A percentile compares a stretch with the other conserved stretches of the same genome.
These are phyloP conservation scores for Leucophora obtusa DNA, from an alignment of 2,888 invertebrate genomes.

Conservation along the genomic window DNA sequence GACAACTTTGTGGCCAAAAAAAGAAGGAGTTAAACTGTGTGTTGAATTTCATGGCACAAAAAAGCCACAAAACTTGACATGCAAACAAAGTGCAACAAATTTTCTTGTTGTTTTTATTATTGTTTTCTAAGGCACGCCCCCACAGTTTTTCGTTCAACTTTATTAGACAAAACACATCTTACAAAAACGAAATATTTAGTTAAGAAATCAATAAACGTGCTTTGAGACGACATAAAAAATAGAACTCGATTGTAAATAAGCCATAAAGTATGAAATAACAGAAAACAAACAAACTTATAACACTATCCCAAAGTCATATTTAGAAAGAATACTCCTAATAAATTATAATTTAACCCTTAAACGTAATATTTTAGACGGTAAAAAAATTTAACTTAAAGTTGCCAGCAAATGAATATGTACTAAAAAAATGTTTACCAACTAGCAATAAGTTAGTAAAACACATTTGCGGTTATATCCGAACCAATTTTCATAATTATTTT, in stretches of 20 bases:
- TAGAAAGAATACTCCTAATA: neutral
- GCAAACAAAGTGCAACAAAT: slow-evolving; percentile 45
- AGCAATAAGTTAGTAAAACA: too few relatives aligned
- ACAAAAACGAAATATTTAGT: slow-evolving; percentile 27
- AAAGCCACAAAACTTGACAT: slow-evolving; percentile 25
- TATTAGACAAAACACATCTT: slow-evolving; percentile 61
- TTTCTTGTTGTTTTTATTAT: slow-evolving; percentile 7
- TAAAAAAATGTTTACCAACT: too few relatives aligned
- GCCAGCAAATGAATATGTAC: too few relatives aligned
- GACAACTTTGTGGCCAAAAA: slow-evolving; percentile 61
- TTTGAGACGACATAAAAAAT: slow-evolving; percentile 18
- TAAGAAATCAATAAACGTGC: slow-evolving; percentile 35
- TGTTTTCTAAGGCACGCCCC: slow-evolving; percentile 43
- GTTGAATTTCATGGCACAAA: slow-evolving; percentile 7
- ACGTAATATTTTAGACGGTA: neutral
- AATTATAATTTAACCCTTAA: neutral
- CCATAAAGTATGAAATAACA: neutral
- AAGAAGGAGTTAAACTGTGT: slow-evolving; percentile 53
- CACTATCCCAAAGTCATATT: neutral
- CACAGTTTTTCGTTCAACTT: slow-evolving; percentile 52
- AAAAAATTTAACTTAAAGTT: too few relatives aligned
- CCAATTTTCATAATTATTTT: too few relatives aligned
- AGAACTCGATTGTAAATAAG: neutral
- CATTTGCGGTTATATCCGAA: too few relatives aligned
- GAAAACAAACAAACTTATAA: neutral